Percentiles rank a stretch among this genome's conserved stretches.
Conservation (phyloP, 1,140 invertebrate species). For the Heliconius hewitsoni region DNA sequence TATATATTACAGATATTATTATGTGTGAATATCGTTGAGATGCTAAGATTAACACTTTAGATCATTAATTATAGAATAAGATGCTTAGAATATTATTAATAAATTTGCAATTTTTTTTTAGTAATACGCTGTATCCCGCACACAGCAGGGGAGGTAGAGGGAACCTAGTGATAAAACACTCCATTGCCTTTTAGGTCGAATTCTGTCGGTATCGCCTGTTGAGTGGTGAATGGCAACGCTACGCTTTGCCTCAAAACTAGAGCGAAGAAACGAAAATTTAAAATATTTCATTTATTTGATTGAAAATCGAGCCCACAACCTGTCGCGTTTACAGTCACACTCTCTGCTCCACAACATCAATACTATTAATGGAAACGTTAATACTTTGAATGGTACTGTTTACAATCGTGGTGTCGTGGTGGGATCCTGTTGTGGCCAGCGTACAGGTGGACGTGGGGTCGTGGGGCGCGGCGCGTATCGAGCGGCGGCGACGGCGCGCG, state of each 20-base stretch:
- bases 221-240: too few species aligned
- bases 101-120: neutral
- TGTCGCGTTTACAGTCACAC: neutral
- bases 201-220: too few species aligned
- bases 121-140: neutral
- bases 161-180: too few species aligned
- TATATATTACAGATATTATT: neutral
- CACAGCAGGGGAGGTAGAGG: too few species aligned
- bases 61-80: neutral
- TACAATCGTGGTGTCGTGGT: constrained; percentile 49
- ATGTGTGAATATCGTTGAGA: neutral
- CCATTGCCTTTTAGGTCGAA: too few species aligned
- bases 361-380: neutral
- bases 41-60: neutral
- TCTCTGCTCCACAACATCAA: neutral
- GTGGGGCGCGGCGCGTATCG: constrained; percentile 73
- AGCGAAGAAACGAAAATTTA: too few species aligned
- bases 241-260: too few species aligned
- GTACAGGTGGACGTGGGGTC: constrained; percentile 74
- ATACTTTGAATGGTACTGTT: constrained; percentile 34
- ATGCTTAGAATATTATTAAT: neutral
- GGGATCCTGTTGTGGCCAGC: constrained; percentile 69
- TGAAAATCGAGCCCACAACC: too few species aligned
- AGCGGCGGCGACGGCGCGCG: constrained; percentile 66
- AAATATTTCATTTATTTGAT: too few species aligned